Evolutionary conservation across 2,797 vertebrate genomes (phyloP).

Genomic region (Pantherophis alleghaniensis): DNA sequence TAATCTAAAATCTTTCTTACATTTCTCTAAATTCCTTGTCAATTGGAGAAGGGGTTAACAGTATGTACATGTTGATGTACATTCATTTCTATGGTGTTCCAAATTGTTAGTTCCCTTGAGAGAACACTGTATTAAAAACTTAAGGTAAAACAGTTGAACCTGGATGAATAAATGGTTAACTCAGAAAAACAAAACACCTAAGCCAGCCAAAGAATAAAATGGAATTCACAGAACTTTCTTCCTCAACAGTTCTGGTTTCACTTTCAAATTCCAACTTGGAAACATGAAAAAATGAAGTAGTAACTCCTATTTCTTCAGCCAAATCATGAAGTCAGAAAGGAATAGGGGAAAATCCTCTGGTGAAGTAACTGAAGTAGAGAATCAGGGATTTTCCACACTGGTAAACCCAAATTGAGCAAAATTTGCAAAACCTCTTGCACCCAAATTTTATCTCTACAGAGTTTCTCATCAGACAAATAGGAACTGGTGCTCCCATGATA

Average conservation of each 20-base stretch:
- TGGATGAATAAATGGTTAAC: not conserved
- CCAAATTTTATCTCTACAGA: not conserved
- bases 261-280: not conserved
- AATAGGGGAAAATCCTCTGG: not conserved
- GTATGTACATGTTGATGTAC: not conserved
- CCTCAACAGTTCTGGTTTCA: not conserved
- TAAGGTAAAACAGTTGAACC: not conserved
- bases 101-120: not conserved
- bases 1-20: not conserved
- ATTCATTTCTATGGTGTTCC: not conserved
- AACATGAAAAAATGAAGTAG: not conserved
- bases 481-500: not conserved
- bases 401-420: not conserved
- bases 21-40: not conserved
- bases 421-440: not conserved
- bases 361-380: not conserved
- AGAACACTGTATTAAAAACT: not conserved
- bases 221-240: not conserved
- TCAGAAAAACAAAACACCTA: not conserved
- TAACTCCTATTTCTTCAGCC: not conserved
- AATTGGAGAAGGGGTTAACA: not conserved
- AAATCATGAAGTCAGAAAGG: not conserved
- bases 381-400: not conserved
- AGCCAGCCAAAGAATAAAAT: not conserved
- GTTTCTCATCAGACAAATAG: not conserved